phyloP scores from a whole-genome alignment of 2,797 vertebrate genomes.

The Dendrocincla tyrannina region DNA sequence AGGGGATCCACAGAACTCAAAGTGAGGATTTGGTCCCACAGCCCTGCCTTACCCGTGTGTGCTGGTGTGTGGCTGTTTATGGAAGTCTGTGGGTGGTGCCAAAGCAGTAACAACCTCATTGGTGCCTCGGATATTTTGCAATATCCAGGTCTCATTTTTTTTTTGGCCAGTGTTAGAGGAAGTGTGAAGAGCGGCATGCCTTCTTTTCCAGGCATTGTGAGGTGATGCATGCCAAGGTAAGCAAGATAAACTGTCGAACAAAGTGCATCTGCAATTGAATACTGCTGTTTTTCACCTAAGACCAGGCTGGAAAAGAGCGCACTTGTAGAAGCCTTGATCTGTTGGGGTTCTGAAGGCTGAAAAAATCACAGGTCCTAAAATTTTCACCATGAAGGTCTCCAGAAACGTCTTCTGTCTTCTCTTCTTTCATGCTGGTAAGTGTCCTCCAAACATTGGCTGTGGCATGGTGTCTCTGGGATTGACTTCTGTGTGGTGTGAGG shows the following conservation, averaged over 20 bases:
- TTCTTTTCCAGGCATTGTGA: neutral
- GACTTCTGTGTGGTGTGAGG: neutral
- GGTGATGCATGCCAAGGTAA: neutral
- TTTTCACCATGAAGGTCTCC: slow-evolving; percentile 18
- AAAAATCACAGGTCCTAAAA: neutral
- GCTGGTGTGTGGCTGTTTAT: fast-evolving
- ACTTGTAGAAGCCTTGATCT: neutral
- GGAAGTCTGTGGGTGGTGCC: neutral
- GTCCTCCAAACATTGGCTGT: neutral
- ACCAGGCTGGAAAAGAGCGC: neutral
- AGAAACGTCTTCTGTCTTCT: slow-evolving; percentile 3
- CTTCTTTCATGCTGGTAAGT: slow-evolving; percentile 64
- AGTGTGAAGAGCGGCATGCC: neutral
- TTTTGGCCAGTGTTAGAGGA: neutral
- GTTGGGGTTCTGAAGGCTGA: neutral
- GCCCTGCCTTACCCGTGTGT: neutral
- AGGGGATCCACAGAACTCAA: too few relatives aligned
- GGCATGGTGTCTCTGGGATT: neutral
- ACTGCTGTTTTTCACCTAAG: neutral
- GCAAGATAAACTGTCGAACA: neutral
- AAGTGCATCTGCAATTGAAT: neutral
- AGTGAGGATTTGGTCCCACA: neutral
- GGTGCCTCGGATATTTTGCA: neutral
- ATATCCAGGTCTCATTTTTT: neutral
- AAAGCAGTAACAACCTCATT: neutral